Conservation (phyloP, 1,140 invertebrate genomes). For the Ylistrum balloti region DNA sequence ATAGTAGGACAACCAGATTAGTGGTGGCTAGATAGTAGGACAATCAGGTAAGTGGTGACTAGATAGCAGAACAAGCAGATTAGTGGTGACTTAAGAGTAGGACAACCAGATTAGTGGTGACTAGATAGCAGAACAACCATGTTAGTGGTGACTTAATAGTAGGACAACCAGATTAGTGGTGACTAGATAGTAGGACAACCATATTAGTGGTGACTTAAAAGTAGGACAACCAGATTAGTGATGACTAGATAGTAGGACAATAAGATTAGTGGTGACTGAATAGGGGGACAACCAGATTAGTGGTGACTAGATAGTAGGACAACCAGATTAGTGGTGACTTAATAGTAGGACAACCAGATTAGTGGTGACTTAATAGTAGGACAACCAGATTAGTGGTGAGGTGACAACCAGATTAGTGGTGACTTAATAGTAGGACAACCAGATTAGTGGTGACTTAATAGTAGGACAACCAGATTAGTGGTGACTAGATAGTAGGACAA, state of each 20-base stretch:
- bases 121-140: neutral
- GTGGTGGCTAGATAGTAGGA: neutral
- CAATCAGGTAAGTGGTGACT: neutral
- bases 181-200: neutral
- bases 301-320: neutral
- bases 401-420: neutral
- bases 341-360: neutral
- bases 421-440: neutral
- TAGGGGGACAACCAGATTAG: neutral
- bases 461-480: neutral
- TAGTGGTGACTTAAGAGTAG: neutral
- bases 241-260: neutral
- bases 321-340: neutral
- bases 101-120: neutral
- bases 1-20: neutral
- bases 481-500: neutral
- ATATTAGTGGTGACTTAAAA: neutral
- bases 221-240: neutral
- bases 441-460: neutral
- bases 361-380: neutral
- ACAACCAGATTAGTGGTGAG: neutral
- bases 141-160: neutral
- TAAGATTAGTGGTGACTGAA: neutral
- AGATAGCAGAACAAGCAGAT: neutral
- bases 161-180: neutral